Conservation (phyloP, 2,113 vertebrate species). For the Sus scrofa region DNA sequence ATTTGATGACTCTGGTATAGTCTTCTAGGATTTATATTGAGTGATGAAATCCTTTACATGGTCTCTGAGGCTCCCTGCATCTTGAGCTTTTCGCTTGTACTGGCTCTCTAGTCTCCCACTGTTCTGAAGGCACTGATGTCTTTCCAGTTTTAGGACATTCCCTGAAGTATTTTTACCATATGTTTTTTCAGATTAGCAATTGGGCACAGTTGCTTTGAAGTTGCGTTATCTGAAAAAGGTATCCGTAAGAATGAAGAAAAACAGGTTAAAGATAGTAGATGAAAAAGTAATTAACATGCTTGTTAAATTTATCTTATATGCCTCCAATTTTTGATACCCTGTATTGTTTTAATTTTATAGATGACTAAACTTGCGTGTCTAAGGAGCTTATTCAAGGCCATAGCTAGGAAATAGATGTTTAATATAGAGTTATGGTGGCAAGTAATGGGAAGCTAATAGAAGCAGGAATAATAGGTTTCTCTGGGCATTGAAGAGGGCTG, state of each 20-base stretch:
- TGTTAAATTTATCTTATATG: neutral
- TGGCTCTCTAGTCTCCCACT: neutral
- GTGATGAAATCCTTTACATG: neutral
- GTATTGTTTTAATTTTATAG: neutral
- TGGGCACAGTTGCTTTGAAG: neutral
- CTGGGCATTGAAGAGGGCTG: neutral
- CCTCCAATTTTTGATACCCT: neutral
- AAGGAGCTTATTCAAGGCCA: neutral
- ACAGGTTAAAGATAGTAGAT: neutral
- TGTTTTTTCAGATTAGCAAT: neutral
- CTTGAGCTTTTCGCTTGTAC: neutral
- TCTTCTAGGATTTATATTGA: neutral
- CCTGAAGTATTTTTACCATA: neutral
- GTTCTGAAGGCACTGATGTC: neutral
- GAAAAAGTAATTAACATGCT: neutral
- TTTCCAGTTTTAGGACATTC: neutral
- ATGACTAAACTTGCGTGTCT: neutral
- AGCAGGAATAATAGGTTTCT: neutral
- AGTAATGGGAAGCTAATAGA: neutral
- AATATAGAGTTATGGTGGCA: neutral
- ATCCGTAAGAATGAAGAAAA: neutral
- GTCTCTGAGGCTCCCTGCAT: neutral
- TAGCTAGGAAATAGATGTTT: neutral
- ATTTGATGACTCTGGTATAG: neutral
- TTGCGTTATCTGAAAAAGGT: neutral